phyloP scores from a whole-genome alignment of 2,113 vertebrate species.

The Platysternon megacephalum region DNA sequence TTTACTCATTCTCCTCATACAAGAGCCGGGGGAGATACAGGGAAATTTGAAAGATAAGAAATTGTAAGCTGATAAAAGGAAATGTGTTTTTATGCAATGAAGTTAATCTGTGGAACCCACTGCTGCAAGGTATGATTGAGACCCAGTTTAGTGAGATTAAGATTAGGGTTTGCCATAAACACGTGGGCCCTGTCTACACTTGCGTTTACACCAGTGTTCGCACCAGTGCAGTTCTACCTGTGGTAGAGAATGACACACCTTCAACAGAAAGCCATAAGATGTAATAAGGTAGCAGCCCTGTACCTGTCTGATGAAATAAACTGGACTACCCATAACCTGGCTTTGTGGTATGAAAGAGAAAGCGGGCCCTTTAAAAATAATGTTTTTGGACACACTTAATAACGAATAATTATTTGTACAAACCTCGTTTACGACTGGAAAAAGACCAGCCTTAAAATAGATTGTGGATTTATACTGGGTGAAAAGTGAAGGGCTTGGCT shows the following conservation, averaged over 20 bases:
- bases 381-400: constrained; percentile 29
- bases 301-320: neutral
- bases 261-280: neutral
- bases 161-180: rapidly evolving
- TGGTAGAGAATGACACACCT: neutral
- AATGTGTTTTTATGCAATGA: neutral
- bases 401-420: constrained; percentile 65
- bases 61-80: neutral
- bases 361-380: constrained; percentile 8
- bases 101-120: neutral
- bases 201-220: neutral
- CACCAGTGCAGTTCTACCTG: neutral
- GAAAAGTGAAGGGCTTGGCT: constrained; percentile 66
- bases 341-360: neutral
- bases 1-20: neutral
- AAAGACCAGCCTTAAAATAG: constrained; percentile 71
- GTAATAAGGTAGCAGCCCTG: neutral
- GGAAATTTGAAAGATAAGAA: neutral
- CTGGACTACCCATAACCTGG: neutral
- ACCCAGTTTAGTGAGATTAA: neutral
- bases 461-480: constrained; percentile 63
- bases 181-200: neutral
- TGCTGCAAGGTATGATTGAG: neutral
- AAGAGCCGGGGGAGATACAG: neutral
- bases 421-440: constrained; percentile 57